Evolutionary conservation across 64 coral and sea anemone genomes (phyloP).

Genomic region (Stichodactyla helianthus): DNA sequence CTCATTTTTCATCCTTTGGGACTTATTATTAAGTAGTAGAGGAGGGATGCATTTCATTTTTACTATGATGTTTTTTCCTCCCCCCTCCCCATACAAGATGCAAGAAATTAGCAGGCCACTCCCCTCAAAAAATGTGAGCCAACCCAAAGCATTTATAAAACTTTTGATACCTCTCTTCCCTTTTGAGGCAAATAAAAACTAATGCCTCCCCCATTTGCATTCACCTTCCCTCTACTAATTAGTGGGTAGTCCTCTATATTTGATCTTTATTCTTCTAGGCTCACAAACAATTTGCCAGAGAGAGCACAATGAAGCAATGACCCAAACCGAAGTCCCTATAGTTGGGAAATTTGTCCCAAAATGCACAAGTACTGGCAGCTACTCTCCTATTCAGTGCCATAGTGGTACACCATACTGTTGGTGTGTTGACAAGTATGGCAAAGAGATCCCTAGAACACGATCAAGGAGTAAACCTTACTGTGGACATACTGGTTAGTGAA

Average conservation of each 20-base stretch:
- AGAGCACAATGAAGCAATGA: not conserved
- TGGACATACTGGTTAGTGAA: constrained; percentile 34
- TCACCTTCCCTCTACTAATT: not conserved
- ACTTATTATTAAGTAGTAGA: no score
- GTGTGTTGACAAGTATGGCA: constrained; percentile 59
- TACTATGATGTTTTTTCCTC: no score
- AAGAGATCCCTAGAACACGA: constrained; percentile 42
- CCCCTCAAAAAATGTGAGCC: no score
- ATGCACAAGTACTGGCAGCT: constrained; percentile 36
- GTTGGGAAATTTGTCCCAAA: constrained; percentile 48
- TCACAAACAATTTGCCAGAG: constrained; percentile 5
- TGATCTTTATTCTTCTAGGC: not conserved
- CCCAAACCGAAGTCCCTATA: not conserved
- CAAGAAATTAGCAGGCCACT: no score
- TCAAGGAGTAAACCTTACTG: constrained; percentile 25
- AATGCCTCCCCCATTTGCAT: no score
- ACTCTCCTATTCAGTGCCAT: constrained; percentile 37
- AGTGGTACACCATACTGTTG: constrained; percentile 42
- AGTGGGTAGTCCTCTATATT: not conserved
- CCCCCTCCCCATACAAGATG: no score
- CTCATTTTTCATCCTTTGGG: no score
- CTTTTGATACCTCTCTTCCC: no score
- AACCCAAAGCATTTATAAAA: no score
- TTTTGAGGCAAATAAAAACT: no score
- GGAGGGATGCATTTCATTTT: no score